Base-by-base conservation (phyloP, 1,140 invertebrate genomes). In the Plodia interpunctella region DNA sequence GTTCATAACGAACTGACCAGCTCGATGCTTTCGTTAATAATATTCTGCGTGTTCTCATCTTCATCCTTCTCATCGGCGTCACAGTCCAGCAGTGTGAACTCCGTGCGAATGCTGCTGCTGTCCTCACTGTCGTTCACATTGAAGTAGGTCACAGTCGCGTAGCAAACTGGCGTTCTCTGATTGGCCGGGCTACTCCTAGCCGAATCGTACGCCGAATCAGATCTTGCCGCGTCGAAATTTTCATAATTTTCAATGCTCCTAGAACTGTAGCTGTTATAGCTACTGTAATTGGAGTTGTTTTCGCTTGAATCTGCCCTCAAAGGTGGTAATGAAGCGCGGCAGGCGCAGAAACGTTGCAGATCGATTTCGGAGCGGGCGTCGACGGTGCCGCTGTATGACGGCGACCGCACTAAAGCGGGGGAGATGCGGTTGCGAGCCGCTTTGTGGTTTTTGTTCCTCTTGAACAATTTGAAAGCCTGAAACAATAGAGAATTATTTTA, bases 401-500 rank as follows among this genome's bases (percentile, higher is more conserved):
- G 80, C 0, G 78, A 82, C 8, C 81, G 74, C 2, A 73, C 74
- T n/a, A 84, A 60, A 0, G 69, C 72, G 0, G 86, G 86, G 0
- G 83, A 86, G 13, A 87, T 74, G 19, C 76, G 71, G 62, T 88
- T 88, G 5, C 78, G 70, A 0, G 70, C 55, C 51, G 57, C 67
- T 57, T 85, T 85, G 50, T 71, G 70, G 44, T 50, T 79, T 49
- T 83, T 80, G 64, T 71, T 82, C 10, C 78, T 52, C 21, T 88
- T 88, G 76, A 88, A 88, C 10, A 88, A 57, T 63, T 88, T 88
- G 74, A 88, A 88, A 56, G 85, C 85, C 85, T 88, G 78, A 55
- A 73, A 80, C 66, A 83, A 74, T 49, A 53, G 64, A 64, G n/a
- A 17, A 10, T 15, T 15, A 44, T 44, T 15, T 15, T 10, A 3